A percentile compares a stretch with the other conserved stretches of the same genome.
phyloP scores from a whole-genome alignment of 2,797 vertebrate genomes.

The Gallinago stenura region DNA sequence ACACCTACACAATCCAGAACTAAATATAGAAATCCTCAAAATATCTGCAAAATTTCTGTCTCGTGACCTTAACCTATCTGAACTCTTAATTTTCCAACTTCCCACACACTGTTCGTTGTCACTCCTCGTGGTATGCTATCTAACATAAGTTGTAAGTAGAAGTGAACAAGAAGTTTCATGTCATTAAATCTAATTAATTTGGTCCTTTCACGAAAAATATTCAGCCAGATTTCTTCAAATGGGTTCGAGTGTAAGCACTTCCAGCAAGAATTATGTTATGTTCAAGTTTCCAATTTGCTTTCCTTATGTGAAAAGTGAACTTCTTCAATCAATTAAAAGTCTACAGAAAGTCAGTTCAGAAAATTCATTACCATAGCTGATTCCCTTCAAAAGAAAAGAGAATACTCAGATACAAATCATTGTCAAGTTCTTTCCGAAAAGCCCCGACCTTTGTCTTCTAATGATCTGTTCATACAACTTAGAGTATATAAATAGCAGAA shows the following conservation, averaged over 20 bases:
- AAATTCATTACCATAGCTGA: neutral
- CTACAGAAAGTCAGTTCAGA: neutral
- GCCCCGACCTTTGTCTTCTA: neutral
- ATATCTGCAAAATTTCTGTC: neutral
- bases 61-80: constrained; percentile 3
- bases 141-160: neutral
- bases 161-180: neutral
- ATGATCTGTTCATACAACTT: neutral
- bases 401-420: neutral
- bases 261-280: neutral
- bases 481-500: neutral
- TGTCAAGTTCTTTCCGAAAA: neutral
- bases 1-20: neutral
- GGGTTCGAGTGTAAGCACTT: neutral
- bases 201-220: neutral
- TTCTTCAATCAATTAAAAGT: constrained; percentile 12
- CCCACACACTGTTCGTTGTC: neutral
- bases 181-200: constrained; percentile 42
- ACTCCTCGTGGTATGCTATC: neutral
- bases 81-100: constrained; percentile 26
- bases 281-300: constrained; percentile 20
- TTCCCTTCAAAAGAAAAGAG: neutral
- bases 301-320: neutral
- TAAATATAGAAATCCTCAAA: constrained; percentile 24
- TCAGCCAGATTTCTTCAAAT: constrained; percentile 2